Evolutionary conservation across 2,797 vertebrate genomes (phyloP).

Genomic region (Hydrophis major): DNA sequence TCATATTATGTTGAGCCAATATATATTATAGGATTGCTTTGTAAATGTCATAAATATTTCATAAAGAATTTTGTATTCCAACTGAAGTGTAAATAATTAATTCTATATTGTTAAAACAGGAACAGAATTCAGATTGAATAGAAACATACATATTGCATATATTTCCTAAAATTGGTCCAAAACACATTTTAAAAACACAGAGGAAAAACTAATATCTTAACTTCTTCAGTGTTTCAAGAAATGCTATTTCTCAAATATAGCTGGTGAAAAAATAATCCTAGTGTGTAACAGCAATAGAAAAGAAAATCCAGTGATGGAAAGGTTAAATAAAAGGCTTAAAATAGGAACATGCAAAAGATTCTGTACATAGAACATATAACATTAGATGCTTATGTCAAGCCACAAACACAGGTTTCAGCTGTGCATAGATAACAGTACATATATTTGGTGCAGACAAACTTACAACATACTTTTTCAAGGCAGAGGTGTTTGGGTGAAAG

Average conservation of each 20-base stretch:
- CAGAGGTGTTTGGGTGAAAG: not conserved
- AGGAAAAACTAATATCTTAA: not conserved
- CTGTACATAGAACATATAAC: not conserved
- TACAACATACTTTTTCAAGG: not conserved
- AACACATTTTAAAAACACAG: not conserved
- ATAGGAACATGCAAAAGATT: not conserved
- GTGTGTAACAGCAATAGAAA: not conserved
- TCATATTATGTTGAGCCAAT: not conserved
- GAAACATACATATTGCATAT: not conserved
- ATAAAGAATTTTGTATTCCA: not conserved
- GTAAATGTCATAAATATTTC: not conserved
- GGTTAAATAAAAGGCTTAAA: not conserved
- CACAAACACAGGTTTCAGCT: not conserved
- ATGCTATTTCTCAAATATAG: not conserved
- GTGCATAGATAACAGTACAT: not conserved
- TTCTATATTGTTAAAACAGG: not conserved
- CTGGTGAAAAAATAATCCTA: not conserved
- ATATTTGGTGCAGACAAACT: not conserved
- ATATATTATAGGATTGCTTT: not conserved
- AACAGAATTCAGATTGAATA: not conserved
- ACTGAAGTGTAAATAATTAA: not conserved
- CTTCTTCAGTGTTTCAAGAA: not conserved
- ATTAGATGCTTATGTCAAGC: not conserved
- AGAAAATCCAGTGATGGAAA: not conserved
- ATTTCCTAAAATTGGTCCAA: not conserved